A percentile compares a stretch with the other conserved stretches of the same genome.
Evolutionary conservation across 2,113 vertebrate genomes (phyloP).

Genomic region (Pogona vitticeps): DNA sequence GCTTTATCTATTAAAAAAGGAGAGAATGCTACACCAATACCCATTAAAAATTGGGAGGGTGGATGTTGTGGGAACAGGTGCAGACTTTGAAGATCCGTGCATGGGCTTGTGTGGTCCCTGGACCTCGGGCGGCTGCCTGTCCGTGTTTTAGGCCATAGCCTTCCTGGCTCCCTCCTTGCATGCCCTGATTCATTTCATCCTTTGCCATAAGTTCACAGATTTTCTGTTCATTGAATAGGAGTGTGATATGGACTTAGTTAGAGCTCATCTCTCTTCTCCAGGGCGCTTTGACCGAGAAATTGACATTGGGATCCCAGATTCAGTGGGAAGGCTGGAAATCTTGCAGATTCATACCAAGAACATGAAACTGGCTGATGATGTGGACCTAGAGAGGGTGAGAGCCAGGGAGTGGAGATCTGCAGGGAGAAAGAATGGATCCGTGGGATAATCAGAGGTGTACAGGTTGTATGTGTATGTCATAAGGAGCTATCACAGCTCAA

Average conservation of each 20-base stretch:
- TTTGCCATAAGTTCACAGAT: background rate
- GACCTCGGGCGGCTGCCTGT: no score
- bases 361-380: slow-evolving; percentile 97
- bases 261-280: slow-evolving; percentile 53
- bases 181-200: background rate
- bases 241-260: background rate
- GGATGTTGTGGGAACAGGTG: no score
- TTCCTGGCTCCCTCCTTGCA: background rate
- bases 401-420: background rate
- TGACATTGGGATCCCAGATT: slow-evolving; percentile 97
- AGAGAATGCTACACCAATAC: no score
- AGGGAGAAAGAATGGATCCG: no score
- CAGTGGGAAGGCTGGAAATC: slow-evolving; percentile 95
- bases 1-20: background rate
- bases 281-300: slow-evolving; percentile 98
- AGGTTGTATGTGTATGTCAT: background rate
- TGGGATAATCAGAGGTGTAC: background rate
- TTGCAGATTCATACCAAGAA: slow-evolving; percentile 99
- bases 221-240: background rate
- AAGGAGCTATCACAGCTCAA: background rate
- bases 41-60: background rate
- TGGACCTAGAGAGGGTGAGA: slow-evolving; percentile 95
- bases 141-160: background rate
- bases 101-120: no score
- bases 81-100: no score